phyloP scores from a whole-genome alignment of 2,888 invertebrate species.

The Noctua pronuba region DNA sequence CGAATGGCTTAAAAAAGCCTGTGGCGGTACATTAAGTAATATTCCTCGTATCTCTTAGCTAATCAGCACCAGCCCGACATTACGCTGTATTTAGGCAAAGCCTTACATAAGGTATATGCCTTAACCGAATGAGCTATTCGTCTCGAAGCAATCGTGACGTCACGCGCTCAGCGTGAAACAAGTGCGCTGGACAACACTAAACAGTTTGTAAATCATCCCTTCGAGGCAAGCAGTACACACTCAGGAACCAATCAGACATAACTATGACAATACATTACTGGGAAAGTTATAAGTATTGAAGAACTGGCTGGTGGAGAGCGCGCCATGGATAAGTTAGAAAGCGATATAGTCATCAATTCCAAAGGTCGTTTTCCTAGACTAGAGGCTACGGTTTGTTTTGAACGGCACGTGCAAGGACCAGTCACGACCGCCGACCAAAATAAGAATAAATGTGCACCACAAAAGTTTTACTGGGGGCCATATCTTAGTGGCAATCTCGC shows the following conservation, averaged over 20 bases:
- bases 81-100: constrained; percentile 50
- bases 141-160: constrained; percentile 80
- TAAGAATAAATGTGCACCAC: constrained; percentile 65
- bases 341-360: constrained; percentile 37
- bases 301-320: background rate
- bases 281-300: background rate
- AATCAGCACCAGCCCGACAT: constrained; percentile 28
- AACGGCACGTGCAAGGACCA: constrained; percentile 75
- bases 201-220: constrained; percentile 81
- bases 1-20: background rate
- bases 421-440: constrained; percentile 78
- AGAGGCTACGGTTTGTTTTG: constrained; percentile 75
- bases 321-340: constrained; percentile 41
- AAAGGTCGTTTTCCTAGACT: constrained; percentile 66
- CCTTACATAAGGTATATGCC: constrained; percentile 50
- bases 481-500: constrained; percentile 64
- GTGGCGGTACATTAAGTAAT: constrained; percentile 15
- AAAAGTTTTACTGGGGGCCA: constrained; percentile 61
- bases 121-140: constrained; percentile 72
- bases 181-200: constrained; percentile 76
- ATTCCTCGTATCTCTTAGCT: constrained; percentile 29
- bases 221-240: constrained; percentile 69
- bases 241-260: constrained; percentile 36
- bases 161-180: constrained; percentile 78
- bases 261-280: constrained; percentile 53